These are phyloP conservation scores for Asteroscopus sphinx DNA, from an alignment of 2,888 invertebrate species.

Conservation along the genomic window DNA sequence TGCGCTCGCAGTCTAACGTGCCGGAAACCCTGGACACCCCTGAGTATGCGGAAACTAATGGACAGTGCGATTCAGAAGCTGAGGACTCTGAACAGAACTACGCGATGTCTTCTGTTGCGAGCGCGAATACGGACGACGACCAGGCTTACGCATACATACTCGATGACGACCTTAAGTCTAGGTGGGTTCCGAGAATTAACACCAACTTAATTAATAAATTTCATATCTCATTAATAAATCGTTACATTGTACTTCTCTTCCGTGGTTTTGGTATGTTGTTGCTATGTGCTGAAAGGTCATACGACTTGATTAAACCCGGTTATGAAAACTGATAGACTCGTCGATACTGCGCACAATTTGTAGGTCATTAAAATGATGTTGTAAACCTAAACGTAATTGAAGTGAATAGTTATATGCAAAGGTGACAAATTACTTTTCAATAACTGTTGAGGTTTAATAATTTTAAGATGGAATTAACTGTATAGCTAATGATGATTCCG, in stretches of 20 bases:
- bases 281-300: slow-evolving; percentile 59
- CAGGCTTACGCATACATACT: slow-evolving; percentile 85
- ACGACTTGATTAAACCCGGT: slow-evolving; percentile 50
- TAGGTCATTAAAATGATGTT: slow-evolving; percentile 46
- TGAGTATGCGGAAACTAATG: slow-evolving; percentile 70
- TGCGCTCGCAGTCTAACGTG: slow-evolving; percentile 88
- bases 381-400: slow-evolving; percentile 29
- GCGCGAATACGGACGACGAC: slow-evolving; percentile 82
- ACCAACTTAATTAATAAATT: slow-evolving; percentile 23
- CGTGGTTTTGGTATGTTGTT: slow-evolving; percentile 47
- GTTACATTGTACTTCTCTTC: slow-evolving; percentile 40
- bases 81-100: slow-evolving; percentile 83
- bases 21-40: slow-evolving; percentile 70
- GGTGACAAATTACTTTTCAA: slow-evolving; percentile 25
- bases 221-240: slow-evolving; percentile 40
- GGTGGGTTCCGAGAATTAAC: slow-evolving; percentile 66
- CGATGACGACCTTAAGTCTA: slow-evolving; percentile 86
- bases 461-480: slow-evolving; percentile 9
- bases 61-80: slow-evolving; percentile 81
- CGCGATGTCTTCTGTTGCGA: slow-evolving; percentile 79
- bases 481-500: slow-evolving; percentile 12
- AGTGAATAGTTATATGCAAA: slow-evolving; percentile 25
- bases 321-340: slow-evolving; percentile 42
- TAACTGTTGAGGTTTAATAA: slow-evolving; percentile 9
- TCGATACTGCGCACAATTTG: slow-evolving; percentile 41